A percentile compares a stretch with the other conserved stretches of the same genome.
These are phyloP conservation scores for Falco punctatus DNA, from an alignment of 2,113 vertebrate species.

Conservation along the genomic window DNA sequence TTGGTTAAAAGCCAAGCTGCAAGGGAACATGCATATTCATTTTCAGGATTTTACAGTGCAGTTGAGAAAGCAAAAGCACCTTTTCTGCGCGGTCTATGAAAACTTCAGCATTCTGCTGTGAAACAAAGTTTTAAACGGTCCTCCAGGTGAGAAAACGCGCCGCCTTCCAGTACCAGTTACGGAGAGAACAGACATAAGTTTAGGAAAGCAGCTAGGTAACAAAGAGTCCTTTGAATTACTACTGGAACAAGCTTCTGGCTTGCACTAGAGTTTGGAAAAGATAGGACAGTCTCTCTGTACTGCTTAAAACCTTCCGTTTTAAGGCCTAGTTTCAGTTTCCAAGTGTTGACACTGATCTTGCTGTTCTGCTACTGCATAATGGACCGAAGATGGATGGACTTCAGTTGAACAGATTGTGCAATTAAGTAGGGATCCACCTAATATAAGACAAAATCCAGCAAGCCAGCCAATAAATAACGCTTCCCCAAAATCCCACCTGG, in stretches of 20 bases:
- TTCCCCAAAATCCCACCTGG: conserved; percentile 95
- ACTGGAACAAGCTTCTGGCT: conserved; percentile 15
- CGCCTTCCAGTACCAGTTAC: not conserved
- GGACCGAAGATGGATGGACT: not conserved
- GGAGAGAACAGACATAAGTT: not conserved
- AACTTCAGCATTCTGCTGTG: not conserved
- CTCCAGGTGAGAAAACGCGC: not conserved
- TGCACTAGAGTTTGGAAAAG: not conserved
- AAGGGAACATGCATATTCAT: not conserved
- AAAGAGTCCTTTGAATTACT: conserved; percentile 34
- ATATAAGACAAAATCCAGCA: conserved; percentile 84
- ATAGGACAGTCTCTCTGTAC: not conserved
- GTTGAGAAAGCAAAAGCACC: conserved; percentile 31
- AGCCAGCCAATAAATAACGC: conserved; percentile 94
- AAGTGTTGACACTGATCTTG: conserved; percentile 30
- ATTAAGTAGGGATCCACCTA: conserved; percentile 87
- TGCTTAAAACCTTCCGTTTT: not conserved
- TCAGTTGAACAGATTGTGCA: conserved; percentile 48
- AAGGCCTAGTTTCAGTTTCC: conserved; percentile 61
- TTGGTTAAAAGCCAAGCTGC: conserved; percentile 13
- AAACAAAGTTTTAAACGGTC: conserved; percentile 7
- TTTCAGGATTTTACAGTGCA: not conserved
- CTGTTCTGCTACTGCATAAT: conserved; percentile 1
- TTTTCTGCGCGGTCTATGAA: not conserved
- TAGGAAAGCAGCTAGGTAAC: not conserved